A percentile compares a stretch with the other conserved stretches of the same genome.
Conservation (phyloP, 2,888 invertebrate species). For the Drosophila recens region DNA sequence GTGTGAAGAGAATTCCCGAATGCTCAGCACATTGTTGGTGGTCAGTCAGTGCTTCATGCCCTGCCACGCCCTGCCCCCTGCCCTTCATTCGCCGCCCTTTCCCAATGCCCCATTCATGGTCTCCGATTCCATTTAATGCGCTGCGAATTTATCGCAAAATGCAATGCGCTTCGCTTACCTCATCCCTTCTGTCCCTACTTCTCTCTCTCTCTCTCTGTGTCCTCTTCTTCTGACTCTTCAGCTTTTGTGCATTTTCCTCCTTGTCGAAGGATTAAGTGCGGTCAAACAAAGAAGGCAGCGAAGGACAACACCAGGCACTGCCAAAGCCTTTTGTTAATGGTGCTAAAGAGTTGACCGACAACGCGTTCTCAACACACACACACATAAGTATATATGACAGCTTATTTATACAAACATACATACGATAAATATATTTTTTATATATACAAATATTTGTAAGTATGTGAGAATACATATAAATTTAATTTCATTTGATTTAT, state of each 20-base stretch:
- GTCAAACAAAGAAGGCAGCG: slow-evolving; percentile 75
- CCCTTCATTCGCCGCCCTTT: neutral
- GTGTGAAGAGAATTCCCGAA: slow-evolving; percentile 67
- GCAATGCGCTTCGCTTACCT: slow-evolving; percentile 52
- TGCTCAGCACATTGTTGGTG: slow-evolving; percentile 73
- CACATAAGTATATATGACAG: slow-evolving; percentile 33
- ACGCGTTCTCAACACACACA: slow-evolving; percentile 24
- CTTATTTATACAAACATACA: slow-evolving; percentile 27
- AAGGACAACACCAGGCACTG: slow-evolving; percentile 47
- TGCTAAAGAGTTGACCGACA: slow-evolving; percentile 75
- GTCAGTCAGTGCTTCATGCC: slow-evolving; percentile 50
- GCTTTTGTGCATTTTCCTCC: slow-evolving; percentile 42
- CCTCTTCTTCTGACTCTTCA: slow-evolving; percentile 7
- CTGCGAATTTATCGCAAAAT: slow-evolving; percentile 78
- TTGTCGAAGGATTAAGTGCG: slow-evolving; percentile 66
- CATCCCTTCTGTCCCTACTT: slow-evolving; percentile 18
- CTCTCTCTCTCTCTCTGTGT: neutral
- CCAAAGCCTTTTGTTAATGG: slow-evolving; percentile 77
- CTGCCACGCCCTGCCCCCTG: neutral
- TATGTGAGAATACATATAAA: slow-evolving; percentile 25
- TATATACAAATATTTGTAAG: slow-evolving; percentile 9
- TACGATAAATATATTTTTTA: slow-evolving; percentile 7
- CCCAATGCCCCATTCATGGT: slow-evolving; percentile 18
- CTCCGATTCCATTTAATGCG: slow-evolving; percentile 63
- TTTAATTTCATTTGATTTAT: slow-evolving; percentile 72